phyloP scores from a whole-genome alignment of 1,140 invertebrate genomes.

The Tetramorium simillimum region DNA sequence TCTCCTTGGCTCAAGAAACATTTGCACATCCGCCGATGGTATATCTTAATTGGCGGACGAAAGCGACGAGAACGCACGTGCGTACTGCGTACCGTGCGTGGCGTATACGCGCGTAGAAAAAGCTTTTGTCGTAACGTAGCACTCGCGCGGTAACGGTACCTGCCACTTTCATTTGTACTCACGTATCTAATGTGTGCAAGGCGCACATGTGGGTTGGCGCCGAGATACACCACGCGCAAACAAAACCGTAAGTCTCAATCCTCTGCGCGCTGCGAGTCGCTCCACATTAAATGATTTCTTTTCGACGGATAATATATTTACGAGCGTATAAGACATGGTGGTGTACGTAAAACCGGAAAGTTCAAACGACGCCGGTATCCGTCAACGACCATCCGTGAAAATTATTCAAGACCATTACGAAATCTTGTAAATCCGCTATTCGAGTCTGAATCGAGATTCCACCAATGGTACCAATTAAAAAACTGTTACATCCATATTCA shows the following conservation, averaged over 20 bases:
- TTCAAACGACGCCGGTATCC: background rate
- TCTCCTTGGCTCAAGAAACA: background rate
- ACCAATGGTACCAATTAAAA: background rate
- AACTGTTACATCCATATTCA: background rate
- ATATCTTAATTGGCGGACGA: conserved; percentile 42
- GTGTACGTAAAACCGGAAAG: background rate
- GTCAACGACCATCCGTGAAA: background rate
- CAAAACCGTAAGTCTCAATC: conserved; percentile 49
- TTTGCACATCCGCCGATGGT: background rate
- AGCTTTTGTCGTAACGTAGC: conserved; percentile 64
- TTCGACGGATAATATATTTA: background rate
- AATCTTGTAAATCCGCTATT: background rate
- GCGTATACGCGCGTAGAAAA: conserved; percentile 35
- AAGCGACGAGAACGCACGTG: conserved; percentile 42
- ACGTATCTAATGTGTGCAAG: conserved; percentile 71
- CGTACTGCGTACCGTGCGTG: background rate
- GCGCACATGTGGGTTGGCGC: conserved; percentile 72
- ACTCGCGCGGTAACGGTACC: conserved; percentile 72
- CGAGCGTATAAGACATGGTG: background rate
- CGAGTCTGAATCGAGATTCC: background rate
- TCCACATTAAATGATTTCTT: conserved; percentile 14
- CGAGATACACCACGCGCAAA: conserved; percentile 53
- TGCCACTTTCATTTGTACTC: conserved; percentile 76
- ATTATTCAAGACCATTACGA: background rate
- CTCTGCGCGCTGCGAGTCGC: background rate